A percentile compares a stretch with the other conserved stretches of the same genome.
Conservation (phyloP, 2,113 vertebrate species). For the Salvelinus namaycush region DNA sequence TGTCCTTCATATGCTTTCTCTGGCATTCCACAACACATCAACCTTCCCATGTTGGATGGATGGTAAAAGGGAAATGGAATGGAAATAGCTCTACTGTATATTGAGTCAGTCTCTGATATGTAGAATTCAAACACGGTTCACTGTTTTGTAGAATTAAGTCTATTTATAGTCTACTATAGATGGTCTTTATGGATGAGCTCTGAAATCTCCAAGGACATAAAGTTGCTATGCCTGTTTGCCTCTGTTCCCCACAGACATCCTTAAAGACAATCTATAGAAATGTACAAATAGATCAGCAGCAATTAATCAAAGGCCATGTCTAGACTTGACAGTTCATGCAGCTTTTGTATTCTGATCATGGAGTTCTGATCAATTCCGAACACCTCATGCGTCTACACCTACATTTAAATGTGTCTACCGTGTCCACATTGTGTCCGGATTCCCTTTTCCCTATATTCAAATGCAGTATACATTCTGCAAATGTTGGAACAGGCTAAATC, state of each 20-base stretch:
- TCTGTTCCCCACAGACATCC: slow-evolving; percentile 52
- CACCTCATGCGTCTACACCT: no score
- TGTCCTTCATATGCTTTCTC: slow-evolving; percentile 31
- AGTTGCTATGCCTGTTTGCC: slow-evolving; percentile 34
- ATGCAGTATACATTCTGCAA: no score
- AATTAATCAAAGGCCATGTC: slow-evolving; percentile 35
- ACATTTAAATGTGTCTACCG: no score
- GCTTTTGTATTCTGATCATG: no score
- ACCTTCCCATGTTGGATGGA: slow-evolving; percentile 15
- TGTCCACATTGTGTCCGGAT: no score
- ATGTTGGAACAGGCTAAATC: no score
- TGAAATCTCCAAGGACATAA: not conserved
- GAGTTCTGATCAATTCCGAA: no score
- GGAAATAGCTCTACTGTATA: not conserved
- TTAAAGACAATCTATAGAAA: slow-evolving; percentile 1
- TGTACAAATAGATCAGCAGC: slow-evolving; percentile 23
- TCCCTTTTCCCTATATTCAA: no score
- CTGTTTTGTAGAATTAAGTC: no score
- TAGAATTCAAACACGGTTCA: slow-evolving; percentile 14
- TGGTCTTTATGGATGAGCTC: no score
- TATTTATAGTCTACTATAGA: no score
- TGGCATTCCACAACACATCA: slow-evolving; percentile 22
- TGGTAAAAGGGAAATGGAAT: slow-evolving; percentile 25
- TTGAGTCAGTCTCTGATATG: not conserved
- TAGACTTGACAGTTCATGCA: no score